phyloP scores from a whole-genome alignment of 2,113 vertebrate genomes.

The Muscicapa adusta region DNA sequence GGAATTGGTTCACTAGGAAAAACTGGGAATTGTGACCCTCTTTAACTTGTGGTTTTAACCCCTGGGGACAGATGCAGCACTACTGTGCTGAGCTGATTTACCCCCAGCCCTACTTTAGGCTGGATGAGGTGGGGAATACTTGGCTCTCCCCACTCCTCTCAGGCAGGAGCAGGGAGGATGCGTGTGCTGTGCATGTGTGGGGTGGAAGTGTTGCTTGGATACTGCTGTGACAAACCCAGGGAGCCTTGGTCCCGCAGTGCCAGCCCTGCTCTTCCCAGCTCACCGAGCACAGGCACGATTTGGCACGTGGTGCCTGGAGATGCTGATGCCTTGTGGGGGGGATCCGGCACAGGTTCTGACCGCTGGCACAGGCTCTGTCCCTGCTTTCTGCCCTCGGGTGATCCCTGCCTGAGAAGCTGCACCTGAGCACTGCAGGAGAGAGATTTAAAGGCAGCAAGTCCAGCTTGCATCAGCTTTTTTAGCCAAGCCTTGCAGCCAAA shows the following conservation, averaged over 20 bases:
- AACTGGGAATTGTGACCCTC: background rate
- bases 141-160: accelerated
- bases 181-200: background rate
- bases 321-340: accelerated
- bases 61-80: background rate
- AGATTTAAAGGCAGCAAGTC: background rate
- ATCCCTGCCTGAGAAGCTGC: background rate
- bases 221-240: background rate
- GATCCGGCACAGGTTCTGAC: background rate
- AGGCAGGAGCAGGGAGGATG: background rate
- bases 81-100: background rate
- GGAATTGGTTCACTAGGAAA: background rate
- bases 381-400: background rate
- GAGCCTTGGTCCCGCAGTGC: background rate
- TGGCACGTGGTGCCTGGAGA: background rate
- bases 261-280: background rate
- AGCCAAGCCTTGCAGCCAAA: background rate
- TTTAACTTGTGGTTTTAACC: background rate
- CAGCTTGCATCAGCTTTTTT: background rate
- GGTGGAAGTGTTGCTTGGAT: conserved; percentile 50
- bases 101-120: accelerated
- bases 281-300: accelerated
- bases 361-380: background rate
- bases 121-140: background rate
- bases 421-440: background rate